phyloP scores from a whole-genome alignment of 2,888 invertebrate species.

The Sicus ferrugineus region DNA sequence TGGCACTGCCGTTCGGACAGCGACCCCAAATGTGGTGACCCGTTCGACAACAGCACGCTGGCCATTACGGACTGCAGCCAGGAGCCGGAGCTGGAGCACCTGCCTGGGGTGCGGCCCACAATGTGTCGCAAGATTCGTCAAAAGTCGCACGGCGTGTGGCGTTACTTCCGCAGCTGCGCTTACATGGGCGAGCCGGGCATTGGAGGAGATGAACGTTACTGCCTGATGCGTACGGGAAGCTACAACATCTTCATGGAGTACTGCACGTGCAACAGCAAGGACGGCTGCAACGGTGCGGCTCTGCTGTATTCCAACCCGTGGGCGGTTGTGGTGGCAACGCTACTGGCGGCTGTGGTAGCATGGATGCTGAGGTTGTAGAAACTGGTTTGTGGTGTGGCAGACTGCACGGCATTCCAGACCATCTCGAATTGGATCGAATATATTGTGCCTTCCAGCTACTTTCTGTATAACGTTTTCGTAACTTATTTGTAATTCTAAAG shows the following conservation, averaged over 20 bases:
- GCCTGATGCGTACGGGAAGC: constrained; percentile 88
- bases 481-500: not conserved
- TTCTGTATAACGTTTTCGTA: not conserved
- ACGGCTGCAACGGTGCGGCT: constrained; percentile 82
- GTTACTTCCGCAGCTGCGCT: constrained; percentile 87
- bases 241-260: constrained; percentile 94
- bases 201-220: constrained; percentile 87
- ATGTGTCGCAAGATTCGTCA: constrained; percentile 93
- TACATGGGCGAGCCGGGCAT: constrained; percentile 91
- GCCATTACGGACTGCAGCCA: constrained; percentile 83
- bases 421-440: constrained; percentile 10
- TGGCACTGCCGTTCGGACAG: constrained; percentile 90
- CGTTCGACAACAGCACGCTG: constrained; percentile 88
- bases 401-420: not conserved
- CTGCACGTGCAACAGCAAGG: constrained; percentile 91
- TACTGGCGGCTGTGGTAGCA: constrained; percentile 39
- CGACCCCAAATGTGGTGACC: constrained; percentile 90
- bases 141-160: constrained; percentile 90
- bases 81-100: constrained; percentile 70
- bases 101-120: constrained; percentile 75
- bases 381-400: not conserved
- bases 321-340: constrained; percentile 43
- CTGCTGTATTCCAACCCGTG: constrained; percentile 59
- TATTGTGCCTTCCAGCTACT: constrained; percentile 16
- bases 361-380: constrained; percentile 41